Evolutionary conservation across 2,797 vertebrate genomes (phyloP).

Genomic region (Loris lydekkerianus): DNA sequence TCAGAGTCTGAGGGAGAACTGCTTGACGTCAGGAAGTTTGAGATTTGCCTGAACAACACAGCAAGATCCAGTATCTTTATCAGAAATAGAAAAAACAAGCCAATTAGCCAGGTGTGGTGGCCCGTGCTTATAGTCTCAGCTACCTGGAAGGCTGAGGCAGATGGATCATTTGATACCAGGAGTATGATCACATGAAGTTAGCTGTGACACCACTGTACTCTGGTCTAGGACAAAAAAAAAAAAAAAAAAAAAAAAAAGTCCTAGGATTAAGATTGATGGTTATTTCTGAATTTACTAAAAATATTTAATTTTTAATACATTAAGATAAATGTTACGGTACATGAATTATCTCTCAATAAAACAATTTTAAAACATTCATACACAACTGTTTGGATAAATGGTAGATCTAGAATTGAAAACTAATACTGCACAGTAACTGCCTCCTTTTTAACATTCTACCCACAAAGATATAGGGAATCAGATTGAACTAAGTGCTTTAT

Average conservation of each 20-base stretch:
- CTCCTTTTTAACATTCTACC: background rate
- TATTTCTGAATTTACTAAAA: slow-evolving; percentile 28
- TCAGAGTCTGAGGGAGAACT: background rate
- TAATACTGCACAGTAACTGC: background rate
- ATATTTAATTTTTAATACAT: background rate
- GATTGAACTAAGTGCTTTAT: background rate
- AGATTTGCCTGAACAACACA: no score
- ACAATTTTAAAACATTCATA: background rate
- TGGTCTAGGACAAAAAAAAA: background rate
- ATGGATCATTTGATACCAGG: background rate
- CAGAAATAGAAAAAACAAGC: no score
- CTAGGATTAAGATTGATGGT: background rate
- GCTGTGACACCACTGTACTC: background rate
- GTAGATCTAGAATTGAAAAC: background rate
- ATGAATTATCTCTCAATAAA: background rate
- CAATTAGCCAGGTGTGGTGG: no score
- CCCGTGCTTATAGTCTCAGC: no score
- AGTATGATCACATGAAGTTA: background rate
- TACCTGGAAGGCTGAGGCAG: background rate
- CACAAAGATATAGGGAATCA: background rate
- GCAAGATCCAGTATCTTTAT: no score
- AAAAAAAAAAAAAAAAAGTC: no score
- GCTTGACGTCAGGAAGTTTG: no score
- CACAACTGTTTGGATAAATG: background rate
- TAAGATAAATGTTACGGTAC: background rate